Evolutionary conservation across 2,797 vertebrate species (phyloP), one percentile per base, ranked within the genome.

Genomic region (Sebastes iracundus): DNA sequence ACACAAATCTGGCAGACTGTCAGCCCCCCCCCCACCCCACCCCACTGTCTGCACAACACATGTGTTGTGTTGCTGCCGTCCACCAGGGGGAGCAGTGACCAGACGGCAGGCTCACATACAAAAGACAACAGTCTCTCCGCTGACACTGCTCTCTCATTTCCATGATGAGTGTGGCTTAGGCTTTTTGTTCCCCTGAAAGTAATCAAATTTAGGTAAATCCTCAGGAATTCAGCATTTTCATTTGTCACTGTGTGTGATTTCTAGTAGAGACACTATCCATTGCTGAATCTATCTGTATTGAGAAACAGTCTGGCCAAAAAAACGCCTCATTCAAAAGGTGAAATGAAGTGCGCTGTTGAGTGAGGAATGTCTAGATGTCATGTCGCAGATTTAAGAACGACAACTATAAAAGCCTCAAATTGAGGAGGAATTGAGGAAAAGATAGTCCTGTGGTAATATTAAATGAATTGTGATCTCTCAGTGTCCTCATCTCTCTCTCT

Each of bases 11-110:
- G 68, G 72, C 77, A 82, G 70, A 71, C 77, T 35, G 82, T 72
- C 69, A 59, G 28, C 79, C 79, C 62, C 68, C 72, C 73, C 10
- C 4, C 0, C 1, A 6, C 18, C 1, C 32, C 53, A 18, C 2
- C 14, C 80, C 77, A 80, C 77, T 7, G 82, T 87, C 67, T 88
- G 73, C 58, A 64, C 38, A 68, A 58, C 42, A 53, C 73, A 73
- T 12, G 12, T 42, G 42, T 10, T 16, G 61, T 66, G 25, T 5
- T 18, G 52, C 13, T 25, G 13, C 38, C n/a, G 20, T 87, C 91
- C 92, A 93, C 88, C 90, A 94, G 93, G 75, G 89, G 93, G 92
- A 88, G 93, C 90, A 89, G 77, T 87, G 82, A 72, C 16, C 64
- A 77, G 75, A 42, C 55, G 16, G 28, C 75, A 72, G 68, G 35